Evolutionary conservation across 2,888 invertebrate genomes (phyloP), one percentile per base, ranked within the genome.

Genomic region (Diloba caeruleocephala): DNA sequence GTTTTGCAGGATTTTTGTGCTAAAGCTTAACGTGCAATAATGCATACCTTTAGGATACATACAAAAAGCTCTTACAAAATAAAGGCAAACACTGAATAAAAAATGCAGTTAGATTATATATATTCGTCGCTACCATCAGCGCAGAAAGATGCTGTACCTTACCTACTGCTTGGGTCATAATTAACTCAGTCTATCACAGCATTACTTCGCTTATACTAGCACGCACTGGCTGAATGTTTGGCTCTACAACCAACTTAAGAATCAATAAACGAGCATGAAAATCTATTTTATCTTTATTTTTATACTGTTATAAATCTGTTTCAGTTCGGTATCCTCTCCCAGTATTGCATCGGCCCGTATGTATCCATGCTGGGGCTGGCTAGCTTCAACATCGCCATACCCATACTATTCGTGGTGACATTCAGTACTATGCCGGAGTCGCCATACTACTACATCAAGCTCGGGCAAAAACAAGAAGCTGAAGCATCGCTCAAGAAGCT

Each of bases 351-450:
- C 58, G 95, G 95, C 1, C 94, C 95, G 0, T 94, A 93, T 56
- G 94, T 94, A 12, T 93, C 94, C 15, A 95, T 95, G 83, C 80
- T 94, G 54, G 89, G 85, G 0, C 85, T 95, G 17, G 94, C 95
- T 5, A 93, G 94, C 67, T 93, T 95, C 67, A 94, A 95, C 41
- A 89, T 95, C 29, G 81, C 94, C 0, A 88, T 95, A 45, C 94
- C 95, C 0, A 84, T 95, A 21, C 69, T 95, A 1, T 94, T 95
- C 71, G 88, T 95, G 9, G 78, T 94, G 0, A 90, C 94, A 0
- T 94, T 95, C 77, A 86, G 94, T 36, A 93, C 94, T 28, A 94
- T 96, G 91, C 96, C 96, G 0, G 96, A 96, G 78, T 95, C 96
- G 1, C 96, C 96, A 0, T 94, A 95, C 70, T 95, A 91, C 74